These are phyloP conservation scores for Brevimyrus niger DNA, from an alignment of 2,113 vertebrate species.

Conservation along the genomic window DNA sequence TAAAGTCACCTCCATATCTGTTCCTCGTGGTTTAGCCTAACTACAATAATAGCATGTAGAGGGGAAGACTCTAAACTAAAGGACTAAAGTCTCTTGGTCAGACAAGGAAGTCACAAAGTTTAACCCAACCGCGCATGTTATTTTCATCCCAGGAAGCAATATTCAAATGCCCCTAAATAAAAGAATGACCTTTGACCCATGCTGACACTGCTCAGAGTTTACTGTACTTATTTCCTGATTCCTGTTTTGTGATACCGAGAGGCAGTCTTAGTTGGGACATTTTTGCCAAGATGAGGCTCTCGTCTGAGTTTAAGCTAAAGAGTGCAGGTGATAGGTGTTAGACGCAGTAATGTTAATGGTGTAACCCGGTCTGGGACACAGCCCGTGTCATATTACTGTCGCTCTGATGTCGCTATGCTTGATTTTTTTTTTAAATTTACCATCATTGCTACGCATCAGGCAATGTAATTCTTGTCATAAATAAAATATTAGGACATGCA, in stretches of 20 bases:
- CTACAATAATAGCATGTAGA: neutral
- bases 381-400: no score
- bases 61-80: neutral
- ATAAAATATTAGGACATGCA: slow-evolving; percentile 33
- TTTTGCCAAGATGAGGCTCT: neutral
- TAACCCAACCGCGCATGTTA: neutral
- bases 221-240: neutral
- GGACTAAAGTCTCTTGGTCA: neutral
- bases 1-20: neutral
- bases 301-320: slow-evolving; percentile 45
- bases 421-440: slow-evolving; percentile 29
- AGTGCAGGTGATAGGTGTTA: slow-evolving; percentile 30
- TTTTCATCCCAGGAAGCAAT: neutral
- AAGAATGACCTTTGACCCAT: neutral
- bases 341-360: neutral
- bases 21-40: neutral
- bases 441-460: neutral
- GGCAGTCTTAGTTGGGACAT: neutral
- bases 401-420: neutral
- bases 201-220: neutral
- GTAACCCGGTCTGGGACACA: neutral
- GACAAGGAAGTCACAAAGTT: neutral
- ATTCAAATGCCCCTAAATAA: neutral
- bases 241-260: neutral
- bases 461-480: neutral